These are phyloP conservation scores for Nomada lathburiana DNA, from an alignment of 2,888 invertebrate species.

Conservation along the genomic window DNA sequence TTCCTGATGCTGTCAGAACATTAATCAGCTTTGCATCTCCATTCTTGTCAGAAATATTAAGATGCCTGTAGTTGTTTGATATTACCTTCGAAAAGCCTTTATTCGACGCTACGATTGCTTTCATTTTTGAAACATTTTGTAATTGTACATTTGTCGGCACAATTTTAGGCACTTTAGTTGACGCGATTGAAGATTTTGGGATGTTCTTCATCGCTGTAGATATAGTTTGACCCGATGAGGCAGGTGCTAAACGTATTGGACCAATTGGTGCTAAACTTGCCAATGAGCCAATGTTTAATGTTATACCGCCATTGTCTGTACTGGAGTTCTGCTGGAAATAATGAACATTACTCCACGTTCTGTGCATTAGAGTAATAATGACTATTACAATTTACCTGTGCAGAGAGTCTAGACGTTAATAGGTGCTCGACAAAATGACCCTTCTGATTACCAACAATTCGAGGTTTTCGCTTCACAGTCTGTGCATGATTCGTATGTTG, in stretches of 20 bases:
- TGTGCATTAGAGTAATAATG: not conserved
- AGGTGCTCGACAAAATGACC: constrained; percentile 74
- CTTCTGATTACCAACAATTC: constrained; percentile 73
- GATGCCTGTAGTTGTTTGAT: constrained; percentile 73
- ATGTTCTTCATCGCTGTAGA: constrained; percentile 54
- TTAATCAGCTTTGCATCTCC: constrained; percentile 73
- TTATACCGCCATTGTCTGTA: constrained; percentile 80
- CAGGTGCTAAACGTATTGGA: constrained; percentile 80
- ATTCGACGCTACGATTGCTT: constrained; percentile 73
- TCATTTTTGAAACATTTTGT: constrained; percentile 75
- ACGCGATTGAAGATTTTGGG: constrained; percentile 51
- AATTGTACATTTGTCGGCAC: constrained; percentile 65
- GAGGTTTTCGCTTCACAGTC: constrained; percentile 74
- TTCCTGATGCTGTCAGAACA: constrained; percentile 69
- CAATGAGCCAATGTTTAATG: constrained; percentile 83
- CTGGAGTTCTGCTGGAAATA: constrained; percentile 67
- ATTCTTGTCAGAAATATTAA: constrained; percentile 68
- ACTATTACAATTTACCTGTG: constrained; percentile 70
- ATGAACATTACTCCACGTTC: constrained; percentile 6
- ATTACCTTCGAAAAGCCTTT: constrained; percentile 75
- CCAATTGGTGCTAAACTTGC: constrained; percentile 83
- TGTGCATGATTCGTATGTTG: constrained; percentile 63
- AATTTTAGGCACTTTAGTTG: constrained; percentile 74
- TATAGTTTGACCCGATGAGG: constrained; percentile 61
- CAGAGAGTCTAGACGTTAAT: constrained; percentile 71